phyloP scores from a whole-genome alignment of 2,888 invertebrate genomes.

The Calliscelio sp. region DNA sequence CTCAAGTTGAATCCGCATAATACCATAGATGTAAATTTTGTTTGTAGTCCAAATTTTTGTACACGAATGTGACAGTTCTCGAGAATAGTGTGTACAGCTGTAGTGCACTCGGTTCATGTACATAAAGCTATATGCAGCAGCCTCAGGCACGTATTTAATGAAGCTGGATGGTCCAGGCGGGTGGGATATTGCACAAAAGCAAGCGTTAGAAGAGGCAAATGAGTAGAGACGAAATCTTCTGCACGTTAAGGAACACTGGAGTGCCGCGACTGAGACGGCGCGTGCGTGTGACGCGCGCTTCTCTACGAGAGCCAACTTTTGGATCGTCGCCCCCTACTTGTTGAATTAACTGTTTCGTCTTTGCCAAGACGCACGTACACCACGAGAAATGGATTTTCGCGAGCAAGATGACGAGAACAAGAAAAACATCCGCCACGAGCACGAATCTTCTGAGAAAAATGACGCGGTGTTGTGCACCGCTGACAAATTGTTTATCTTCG shows the following conservation, averaged over 20 bases:
- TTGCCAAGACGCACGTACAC: constrained; percentile 37
- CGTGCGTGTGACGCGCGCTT: constrained; percentile 12
- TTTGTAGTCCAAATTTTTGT: constrained; percentile 1
- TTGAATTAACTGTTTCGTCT: constrained; percentile 65
- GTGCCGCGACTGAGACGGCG: constrained; percentile 16
- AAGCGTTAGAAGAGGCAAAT: constrained; percentile 57
- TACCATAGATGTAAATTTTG: constrained; percentile 6
- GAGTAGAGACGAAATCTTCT: constrained; percentile 57
- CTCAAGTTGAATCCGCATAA: no score
- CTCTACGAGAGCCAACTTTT: constrained; percentile 47
- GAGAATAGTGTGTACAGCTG: constrained; percentile 32
- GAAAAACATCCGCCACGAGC: constrained; percentile 19
- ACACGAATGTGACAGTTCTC: constrained; percentile 14
- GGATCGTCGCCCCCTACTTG: constrained; percentile 66
- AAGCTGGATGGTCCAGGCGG: constrained; percentile 56
- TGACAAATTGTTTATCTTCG: constrained; percentile 10
- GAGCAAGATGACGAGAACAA: constrained; percentile 14
- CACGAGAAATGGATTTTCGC: constrained; percentile 35
- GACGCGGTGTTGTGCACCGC: constrained; percentile 20
- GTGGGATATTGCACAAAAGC: constrained; percentile 48
- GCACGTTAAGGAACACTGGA: constrained; percentile 43
- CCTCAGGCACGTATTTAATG: constrained; percentile 57
- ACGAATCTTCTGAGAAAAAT: constrained; percentile 3
- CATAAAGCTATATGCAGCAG: constrained; percentile 33
- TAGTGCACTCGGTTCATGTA: constrained; percentile 31